Base-by-base conservation (phyloP, 2,888 invertebrate species). In the Cenopis cana region DNA sequence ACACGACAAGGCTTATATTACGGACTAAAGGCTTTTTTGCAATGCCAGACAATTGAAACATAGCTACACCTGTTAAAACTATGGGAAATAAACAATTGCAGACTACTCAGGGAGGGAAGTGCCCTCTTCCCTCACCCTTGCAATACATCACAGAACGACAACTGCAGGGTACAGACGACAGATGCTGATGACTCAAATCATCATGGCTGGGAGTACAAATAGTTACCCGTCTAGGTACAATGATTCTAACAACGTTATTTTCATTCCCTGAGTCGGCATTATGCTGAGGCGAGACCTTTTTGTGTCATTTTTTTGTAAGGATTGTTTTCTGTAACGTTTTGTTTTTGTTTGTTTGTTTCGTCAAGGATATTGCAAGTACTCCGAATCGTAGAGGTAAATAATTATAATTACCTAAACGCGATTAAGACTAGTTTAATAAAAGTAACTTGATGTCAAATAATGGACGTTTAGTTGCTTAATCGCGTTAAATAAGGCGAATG, bases 81-180 rank as follows among this genome's bases (percentile, higher is more conserved):
- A 49, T 36, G 17, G 49, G 56, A 55, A 65, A 56, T 68, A 69
- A 64, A 69, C 62, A 62, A 69, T 69, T 17, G 62, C 62, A 64
- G 56, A 68, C 68, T 62, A 69, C 61, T 55, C 59, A 41, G 29
- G 11, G 9, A 36, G 68, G 61, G 56, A 50, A 12, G 56, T 24
- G 20, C 56, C 14, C 24, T 54, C 56, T 12, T 52, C 54, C 54
- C 56, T 33, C 54, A 6, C 49, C 61, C 46, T 62, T 46, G 55
- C 55, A 66, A 56, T 66, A 49, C 46, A 69, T 62, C 69, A 56
- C 12, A 29, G 46, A n/a, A 54, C 38, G 11, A 49, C 33, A 14
- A 50, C 33, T 17, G 59, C 14, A 46, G 57, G 62, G 65, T n/a
- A 11, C 41, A 33, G 60, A 59, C 38, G 52, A 46, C 46, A 8